A percentile compares a stretch with the other conserved stretches of the same genome.
Conservation (phyloP, 2,888 invertebrate genomes). For the Eristalinus sepulchralis region DNA sequence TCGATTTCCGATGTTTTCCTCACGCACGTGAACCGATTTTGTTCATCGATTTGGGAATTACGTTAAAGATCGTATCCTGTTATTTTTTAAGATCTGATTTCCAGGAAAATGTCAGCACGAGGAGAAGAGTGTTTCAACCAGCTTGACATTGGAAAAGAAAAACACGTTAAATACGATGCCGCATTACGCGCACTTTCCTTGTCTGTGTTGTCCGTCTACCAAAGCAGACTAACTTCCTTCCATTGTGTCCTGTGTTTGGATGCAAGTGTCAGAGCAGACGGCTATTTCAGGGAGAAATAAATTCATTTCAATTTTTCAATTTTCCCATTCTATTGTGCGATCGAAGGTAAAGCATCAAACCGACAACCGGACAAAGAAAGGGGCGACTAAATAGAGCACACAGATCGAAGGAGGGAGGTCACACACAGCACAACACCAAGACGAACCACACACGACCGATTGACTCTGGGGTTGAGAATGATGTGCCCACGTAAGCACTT, state of each 20-base stretch:
- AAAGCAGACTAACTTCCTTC: neutral
- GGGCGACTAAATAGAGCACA: constrained; percentile 43
- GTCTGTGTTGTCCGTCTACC: neutral
- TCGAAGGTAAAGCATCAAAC: neutral
- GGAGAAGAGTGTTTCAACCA: too few relatives aligned
- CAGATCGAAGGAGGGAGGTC: constrained; percentile 45
- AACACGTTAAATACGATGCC: too few relatives aligned
- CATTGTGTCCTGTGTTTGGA: neutral
- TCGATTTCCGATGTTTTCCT: neutral
- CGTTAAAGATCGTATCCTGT: too few relatives aligned
- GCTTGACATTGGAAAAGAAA: too few relatives aligned
- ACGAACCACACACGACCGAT: constrained; percentile 52
- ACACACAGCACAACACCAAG: constrained; percentile 39
- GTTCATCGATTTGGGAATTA: neutral
- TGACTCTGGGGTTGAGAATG: constrained; percentile 34
- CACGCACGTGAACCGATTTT: neutral
- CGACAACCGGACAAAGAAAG: constrained; percentile 31
- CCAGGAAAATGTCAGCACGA: too few relatives aligned
- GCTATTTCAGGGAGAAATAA: neutral
- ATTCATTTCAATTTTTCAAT: constrained; percentile 24
- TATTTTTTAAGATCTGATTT: too few relatives aligned
- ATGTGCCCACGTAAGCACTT: constrained; percentile 56
- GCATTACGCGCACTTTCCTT: too few relatives aligned
- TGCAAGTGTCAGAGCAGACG: neutral
- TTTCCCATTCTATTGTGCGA: constrained; percentile 38